phyloP scores from a whole-genome alignment of 1,140 invertebrate genomes.

The Pachypeltis micranthus region DNA sequence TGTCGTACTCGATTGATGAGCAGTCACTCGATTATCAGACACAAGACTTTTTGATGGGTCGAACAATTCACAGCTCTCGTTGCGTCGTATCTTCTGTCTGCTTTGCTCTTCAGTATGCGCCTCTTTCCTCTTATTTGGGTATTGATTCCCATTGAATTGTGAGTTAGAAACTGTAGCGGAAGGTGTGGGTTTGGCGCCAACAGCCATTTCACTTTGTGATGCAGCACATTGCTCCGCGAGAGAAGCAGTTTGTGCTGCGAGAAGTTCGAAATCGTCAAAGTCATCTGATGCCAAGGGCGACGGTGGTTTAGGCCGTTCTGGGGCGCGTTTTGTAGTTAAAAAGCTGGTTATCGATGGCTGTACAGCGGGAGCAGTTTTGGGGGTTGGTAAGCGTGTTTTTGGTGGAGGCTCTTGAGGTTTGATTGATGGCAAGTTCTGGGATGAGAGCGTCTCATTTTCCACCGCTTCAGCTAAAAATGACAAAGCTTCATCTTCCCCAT shows the following conservation, averaged over 20 bases:
- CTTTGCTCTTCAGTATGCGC: too few relatives aligned
- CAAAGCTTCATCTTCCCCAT: slow-evolving; percentile 16
- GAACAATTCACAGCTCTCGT: too few relatives aligned
- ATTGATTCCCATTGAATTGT: too few relatives aligned
- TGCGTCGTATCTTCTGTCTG: too few relatives aligned
- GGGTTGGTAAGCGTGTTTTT: background rate
- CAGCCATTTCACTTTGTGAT: background rate
- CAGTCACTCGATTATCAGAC: too few relatives aligned
- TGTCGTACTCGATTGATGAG: too few relatives aligned
- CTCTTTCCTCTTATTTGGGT: too few relatives aligned
- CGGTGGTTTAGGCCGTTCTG: background rate
- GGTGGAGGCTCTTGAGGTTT: background rate
- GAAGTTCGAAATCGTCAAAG: slow-evolving; percentile 15
- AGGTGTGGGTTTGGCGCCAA: background rate
- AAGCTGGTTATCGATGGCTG: background rate
- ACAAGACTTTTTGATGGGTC: too few relatives aligned
- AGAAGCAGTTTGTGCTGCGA: slow-evolving; percentile 8
- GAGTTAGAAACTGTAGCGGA: too few relatives aligned
- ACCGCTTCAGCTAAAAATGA: slow-evolving; percentile 11
- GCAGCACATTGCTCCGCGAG: background rate
- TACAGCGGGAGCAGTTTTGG: background rate
- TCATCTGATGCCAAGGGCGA: background rate
- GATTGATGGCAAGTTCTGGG: too few relatives aligned
- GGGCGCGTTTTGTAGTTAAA: background rate
- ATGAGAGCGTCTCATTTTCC: slow-evolving; percentile 5